Percentiles rank a stretch among this genome's conserved stretches.
These are phyloP conservation scores for Colletes gigas DNA, from an alignment of 1,140 invertebrate species.

Conservation along the genomic window DNA sequence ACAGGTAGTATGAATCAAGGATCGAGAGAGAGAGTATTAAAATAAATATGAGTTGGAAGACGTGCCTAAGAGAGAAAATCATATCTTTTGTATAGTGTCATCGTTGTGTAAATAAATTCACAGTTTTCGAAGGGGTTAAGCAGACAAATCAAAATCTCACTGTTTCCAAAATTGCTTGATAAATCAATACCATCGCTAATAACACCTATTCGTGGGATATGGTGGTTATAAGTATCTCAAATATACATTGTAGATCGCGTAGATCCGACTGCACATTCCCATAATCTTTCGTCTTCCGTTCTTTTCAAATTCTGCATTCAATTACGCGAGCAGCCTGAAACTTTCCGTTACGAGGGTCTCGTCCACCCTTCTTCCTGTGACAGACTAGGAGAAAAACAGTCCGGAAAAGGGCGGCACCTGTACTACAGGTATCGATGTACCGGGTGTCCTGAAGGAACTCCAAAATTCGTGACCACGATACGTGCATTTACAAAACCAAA, in stretches of 20 bases:
- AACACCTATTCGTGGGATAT: background rate
- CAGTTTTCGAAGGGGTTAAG: too few species aligned
- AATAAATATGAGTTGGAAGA: too few species aligned
- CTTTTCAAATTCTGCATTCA: conserved; percentile 55
- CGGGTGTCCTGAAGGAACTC: conserved; percentile 55
- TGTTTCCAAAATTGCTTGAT: too few species aligned
- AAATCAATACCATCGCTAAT: background rate
- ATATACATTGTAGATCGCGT: background rate
- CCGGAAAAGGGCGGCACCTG: conserved; percentile 76
- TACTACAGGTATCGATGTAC: conserved; percentile 60
- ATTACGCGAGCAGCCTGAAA: conserved; percentile 38
- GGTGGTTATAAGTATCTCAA: background rate
- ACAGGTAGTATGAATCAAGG: too few species aligned
- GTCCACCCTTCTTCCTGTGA: conserved; percentile 54
- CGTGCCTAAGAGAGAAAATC: too few species aligned
- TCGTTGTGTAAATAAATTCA: too few species aligned
- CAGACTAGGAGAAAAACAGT: conserved; percentile 58
- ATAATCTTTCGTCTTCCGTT: conserved; percentile 30
- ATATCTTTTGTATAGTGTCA: too few species aligned
- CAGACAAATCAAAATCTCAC: too few species aligned
- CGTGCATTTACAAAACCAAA: too few species aligned
- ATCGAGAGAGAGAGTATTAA: too few species aligned
- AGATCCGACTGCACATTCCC: background rate
- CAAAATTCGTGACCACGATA: too few species aligned
- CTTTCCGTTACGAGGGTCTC: conserved; percentile 57